Conservation (phyloP, 2,888 invertebrate species). For the Ennomos quercinarius region DNA sequence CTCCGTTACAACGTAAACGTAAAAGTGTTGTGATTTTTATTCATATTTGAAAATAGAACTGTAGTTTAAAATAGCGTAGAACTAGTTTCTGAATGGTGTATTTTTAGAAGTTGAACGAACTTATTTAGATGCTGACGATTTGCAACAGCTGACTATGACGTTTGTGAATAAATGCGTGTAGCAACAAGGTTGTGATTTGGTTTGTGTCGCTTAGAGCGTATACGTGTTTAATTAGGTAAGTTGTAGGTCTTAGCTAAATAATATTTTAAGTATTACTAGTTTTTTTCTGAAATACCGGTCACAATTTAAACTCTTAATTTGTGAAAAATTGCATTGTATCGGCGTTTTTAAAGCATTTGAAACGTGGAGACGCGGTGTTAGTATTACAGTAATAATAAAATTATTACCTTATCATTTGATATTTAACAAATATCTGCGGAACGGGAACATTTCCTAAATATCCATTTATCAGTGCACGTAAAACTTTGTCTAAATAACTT, state of each 20-base stretch:
- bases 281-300: no score
- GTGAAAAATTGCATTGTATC: no score
- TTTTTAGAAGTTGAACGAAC: constrained; percentile 48
- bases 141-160: constrained; percentile 54
- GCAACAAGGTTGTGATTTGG: constrained; percentile 42
- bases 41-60: constrained; percentile 29
- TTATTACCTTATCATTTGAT: no score
- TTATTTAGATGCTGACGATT: constrained; percentile 33
- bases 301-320: no score
- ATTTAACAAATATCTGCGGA: no score
- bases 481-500: no score
- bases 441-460: no score
- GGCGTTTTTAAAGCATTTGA: no score
- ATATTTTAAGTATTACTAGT: neutral
- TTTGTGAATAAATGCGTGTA: constrained; percentile 31
- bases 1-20: constrained; percentile 38
- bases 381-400: no score
- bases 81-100: constrained; percentile 36
- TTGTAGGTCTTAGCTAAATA: no score
- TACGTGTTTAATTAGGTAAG: constrained; percentile 30
- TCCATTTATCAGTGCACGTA: no score
- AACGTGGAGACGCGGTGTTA: no score
- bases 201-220: constrained; percentile 29
- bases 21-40: constrained; percentile 45
- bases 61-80: constrained; percentile 21